Evolutionary conservation across 2,797 vertebrate genomes (phyloP), one percentile per base, ranked within the genome.

Genomic region (Nannoperca obscura): DNA sequence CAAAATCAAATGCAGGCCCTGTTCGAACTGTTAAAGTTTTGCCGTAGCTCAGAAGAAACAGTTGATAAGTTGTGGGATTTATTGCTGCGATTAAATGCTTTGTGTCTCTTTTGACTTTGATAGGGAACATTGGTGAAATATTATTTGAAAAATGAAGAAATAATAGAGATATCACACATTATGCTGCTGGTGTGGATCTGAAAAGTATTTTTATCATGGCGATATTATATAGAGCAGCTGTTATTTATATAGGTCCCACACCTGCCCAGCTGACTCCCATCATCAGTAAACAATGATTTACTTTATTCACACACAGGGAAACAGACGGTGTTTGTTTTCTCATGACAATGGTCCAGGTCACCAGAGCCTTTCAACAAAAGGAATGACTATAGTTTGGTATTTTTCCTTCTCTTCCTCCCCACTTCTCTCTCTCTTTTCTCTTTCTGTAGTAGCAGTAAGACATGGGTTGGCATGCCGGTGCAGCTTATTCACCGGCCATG

Each of bases 201-300:
- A 52, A 72, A 73, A 57, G 52, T 85, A 74, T 88, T 85, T 84
- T 65, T 81, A 80, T 87, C 72, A 60, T 85, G 69, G 76, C 24
- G 11, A 75, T 87, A 74, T 77, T 84, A 85, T 84, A 74, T 83
- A 77, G 78, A 91, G 85, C 92, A 93, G 92, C 82, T 93, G 89
- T 92, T 94, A 87, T 90, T 90, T 91, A 92, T 90, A 86, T 87
- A 87, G 89, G 88, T 84, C 82, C 83, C 83, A 86, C 94, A 93
- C 91, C 93, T 94, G 93, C 85, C 89, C 90, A 78, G 81, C 80
- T 89, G 85, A 90, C 78, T 90, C 77, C 72, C 77, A 88, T 69
- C 76, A 82, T 91, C 92, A 80, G 87, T 93, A 95, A 94, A 95
- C 93, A 94, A 88, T 89, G 86, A 93, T 93, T 93, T 91, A 91